These are phyloP conservation scores for Napeogenes inachia DNA, from an alignment of 2,888 invertebrate genomes.

Conservation along the genomic window DNA sequence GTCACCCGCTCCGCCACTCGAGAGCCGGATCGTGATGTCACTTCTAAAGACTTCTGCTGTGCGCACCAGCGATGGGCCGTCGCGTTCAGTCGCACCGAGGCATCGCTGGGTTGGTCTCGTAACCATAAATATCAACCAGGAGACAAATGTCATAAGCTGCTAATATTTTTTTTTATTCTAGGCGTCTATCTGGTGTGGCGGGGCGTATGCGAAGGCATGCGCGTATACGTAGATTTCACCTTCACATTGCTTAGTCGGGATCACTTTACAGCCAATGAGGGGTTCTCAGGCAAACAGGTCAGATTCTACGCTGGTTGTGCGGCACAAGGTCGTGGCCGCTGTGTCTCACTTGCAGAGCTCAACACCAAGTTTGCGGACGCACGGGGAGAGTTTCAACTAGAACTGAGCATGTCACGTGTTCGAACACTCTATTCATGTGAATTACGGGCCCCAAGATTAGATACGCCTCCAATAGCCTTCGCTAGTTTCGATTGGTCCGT, in stretches of 20 bases:
- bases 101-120: slow-evolving; percentile 74
- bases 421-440: slow-evolving; percentile 86
- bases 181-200: slow-evolving; percentile 88
- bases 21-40: slow-evolving; percentile 87
- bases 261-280: slow-evolving; percentile 89
- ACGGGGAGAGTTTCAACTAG: slow-evolving; percentile 88
- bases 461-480: slow-evolving; percentile 81
- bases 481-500: slow-evolving; percentile 91
- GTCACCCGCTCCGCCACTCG: slow-evolving; percentile 86
- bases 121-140: neutral
- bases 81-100: slow-evolving; percentile 85
- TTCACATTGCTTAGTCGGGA: slow-evolving; percentile 88
- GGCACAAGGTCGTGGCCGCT: slow-evolving; percentile 84
- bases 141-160: neutral
- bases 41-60: slow-evolving; percentile 88
- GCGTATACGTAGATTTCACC: slow-evolving; percentile 87
- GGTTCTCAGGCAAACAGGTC: slow-evolving; percentile 86
- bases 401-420: slow-evolving; percentile 85
- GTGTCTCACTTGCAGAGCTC: slow-evolving; percentile 83
- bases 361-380: slow-evolving; percentile 86
- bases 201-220: slow-evolving; percentile 84
- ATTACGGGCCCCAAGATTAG: slow-evolving; percentile 78
- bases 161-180: slow-evolving; percentile 50
- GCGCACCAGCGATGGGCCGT: slow-evolving; percentile 90
- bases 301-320: slow-evolving; percentile 82